Conservation (phyloP, 2,797 vertebrate species). For the Arnoldichthys spilopterus region DNA sequence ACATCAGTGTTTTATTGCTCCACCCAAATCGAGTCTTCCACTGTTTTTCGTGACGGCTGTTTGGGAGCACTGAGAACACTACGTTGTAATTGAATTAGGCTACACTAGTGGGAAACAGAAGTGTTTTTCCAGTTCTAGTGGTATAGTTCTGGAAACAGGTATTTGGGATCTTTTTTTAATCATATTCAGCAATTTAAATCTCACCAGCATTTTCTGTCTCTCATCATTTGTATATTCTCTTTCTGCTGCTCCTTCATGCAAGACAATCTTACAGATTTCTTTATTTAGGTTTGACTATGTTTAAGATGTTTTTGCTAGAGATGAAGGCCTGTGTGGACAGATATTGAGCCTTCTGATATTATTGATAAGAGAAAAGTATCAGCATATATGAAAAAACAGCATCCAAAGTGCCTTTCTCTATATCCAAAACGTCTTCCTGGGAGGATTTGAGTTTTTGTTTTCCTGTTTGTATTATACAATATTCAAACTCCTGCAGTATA, state of each 20-base stretch:
- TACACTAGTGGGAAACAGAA: no score
- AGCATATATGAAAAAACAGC: conserved; percentile 10
- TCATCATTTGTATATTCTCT: neutral
- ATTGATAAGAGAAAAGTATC: neutral
- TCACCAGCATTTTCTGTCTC: conserved; percentile 9
- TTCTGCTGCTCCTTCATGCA: conserved; percentile 24
- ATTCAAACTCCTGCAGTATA: neutral
- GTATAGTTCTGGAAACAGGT: neutral
- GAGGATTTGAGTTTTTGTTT: neutral
- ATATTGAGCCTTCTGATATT: neutral
- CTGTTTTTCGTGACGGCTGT: neutral
- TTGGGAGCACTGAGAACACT: neutral
- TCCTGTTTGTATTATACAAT: neutral
- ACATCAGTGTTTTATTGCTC: neutral
- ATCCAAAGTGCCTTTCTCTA: conserved; percentile 39
- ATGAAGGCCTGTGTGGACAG: neutral
- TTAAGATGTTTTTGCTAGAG: neutral
- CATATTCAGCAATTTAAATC: conserved; percentile 26
- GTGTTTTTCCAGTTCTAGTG: neutral
- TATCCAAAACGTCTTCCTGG: neutral
- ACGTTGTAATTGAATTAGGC: no score
- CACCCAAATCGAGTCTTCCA: neutral
- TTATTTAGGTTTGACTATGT: neutral
- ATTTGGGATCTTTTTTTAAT: conserved; percentile 9
- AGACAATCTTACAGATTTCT: conserved; percentile 32